Evolutionary conservation across 2,797 vertebrate genomes (phyloP), one percentile per base, ranked within the genome.

Genomic region (Margarornis squamiger): DNA sequence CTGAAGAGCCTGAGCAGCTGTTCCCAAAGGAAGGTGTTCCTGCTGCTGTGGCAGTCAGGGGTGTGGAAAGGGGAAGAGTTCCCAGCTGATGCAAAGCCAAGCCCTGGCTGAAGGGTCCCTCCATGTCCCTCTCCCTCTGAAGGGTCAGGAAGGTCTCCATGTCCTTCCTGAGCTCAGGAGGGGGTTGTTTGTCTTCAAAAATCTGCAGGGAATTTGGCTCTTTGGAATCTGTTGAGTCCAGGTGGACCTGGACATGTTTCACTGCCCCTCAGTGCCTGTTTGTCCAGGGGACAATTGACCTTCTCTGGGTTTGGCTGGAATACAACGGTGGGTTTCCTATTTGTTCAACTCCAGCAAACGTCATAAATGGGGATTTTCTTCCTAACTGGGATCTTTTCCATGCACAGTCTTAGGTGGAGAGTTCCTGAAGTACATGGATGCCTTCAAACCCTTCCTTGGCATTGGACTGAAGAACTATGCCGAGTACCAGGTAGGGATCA

Each of bases 401-500:
- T 68, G 77, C 88, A 7, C 97, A 99, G 99, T 99, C 71, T 93
- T 99, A 92, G 99, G 99, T 93, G 98, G 98, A 81, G 99, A 99
- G 94, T 99, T 99, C 94, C 98, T 99, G 96, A 99, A 99, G 76
- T 99, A 99, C 97, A 99, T 99, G 99, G 99, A 99, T 52, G 99
- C 99, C 97, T 99, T 99, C 96, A 99, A 99, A 92, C 99, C 99
- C 4, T 99, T 99, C 97, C 98, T 99, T 82, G 99, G 97, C 52
- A 99, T 99, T 85, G 99, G 99, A 67, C 98, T 99, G 94, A 99
- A 99, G 98, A 99, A 99, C 96, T 99, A 99, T 7, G 99, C 99
- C 0, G 99, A 99, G 95, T 99, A 99, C 95, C 99, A 99, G 99
- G 99, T 99, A 94, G 45, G 61, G 57, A 19, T 52, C 84, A 8